Evolutionary conservation across 1,140 invertebrate genomes (phyloP).

Genomic region (Stratiolaelaps scimitus): DNA sequence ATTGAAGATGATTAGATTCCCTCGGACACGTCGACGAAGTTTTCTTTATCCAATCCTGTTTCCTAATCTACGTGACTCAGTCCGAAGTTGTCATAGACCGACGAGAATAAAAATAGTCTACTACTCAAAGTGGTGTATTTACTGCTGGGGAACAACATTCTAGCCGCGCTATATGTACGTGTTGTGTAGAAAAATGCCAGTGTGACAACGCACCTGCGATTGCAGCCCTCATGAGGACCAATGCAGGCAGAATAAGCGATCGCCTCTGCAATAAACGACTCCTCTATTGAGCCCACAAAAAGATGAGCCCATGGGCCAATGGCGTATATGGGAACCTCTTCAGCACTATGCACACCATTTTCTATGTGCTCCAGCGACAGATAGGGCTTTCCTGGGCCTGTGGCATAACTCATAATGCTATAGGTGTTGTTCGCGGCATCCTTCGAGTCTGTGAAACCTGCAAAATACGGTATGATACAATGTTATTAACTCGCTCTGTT

Average conservation of each 20-base stretch:
- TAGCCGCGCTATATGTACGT: too few relatives aligned
- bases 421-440: background rate
- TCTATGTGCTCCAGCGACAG: background rate
- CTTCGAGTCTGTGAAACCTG: background rate
- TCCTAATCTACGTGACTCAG: too few relatives aligned
- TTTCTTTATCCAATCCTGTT: too few relatives aligned
- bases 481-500: too few relatives aligned
- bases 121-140: too few relatives aligned
- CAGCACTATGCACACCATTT: background rate
- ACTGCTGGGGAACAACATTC: too few relatives aligned
- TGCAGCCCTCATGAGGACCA: background rate
- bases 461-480: background rate
- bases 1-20: too few relatives aligned
- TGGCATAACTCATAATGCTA: background rate
- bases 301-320: background rate
- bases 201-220: too few relatives aligned
- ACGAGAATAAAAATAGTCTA: too few relatives aligned
- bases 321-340: slow-evolving; percentile 3
- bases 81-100: too few relatives aligned
- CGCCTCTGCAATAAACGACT: background rate
- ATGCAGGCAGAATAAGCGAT: background rate
- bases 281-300: background rate
- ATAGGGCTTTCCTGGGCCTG: background rate
- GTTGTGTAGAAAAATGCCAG: too few relatives aligned
- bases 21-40: too few relatives aligned